phyloP scores from a whole-genome alignment of 2,797 vertebrate genomes.

The Smutsia gigantea region DNA sequence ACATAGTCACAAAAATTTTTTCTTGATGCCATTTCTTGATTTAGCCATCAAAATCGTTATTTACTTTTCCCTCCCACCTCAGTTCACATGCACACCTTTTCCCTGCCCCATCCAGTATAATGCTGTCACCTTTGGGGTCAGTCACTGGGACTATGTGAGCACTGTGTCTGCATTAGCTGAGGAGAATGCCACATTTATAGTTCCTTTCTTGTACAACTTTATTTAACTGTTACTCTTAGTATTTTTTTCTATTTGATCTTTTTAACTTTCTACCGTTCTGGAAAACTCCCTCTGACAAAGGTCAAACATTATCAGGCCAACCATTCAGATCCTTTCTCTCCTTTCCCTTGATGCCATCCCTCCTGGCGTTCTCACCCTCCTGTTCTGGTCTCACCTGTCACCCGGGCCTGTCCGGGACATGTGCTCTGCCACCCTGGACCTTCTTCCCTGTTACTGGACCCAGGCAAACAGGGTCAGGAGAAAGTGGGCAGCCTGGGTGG shows the following conservation, averaged over 20 bases:
- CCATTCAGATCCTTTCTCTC: background rate
- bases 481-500: background rate
- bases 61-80: background rate
- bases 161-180: background rate
- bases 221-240: background rate
- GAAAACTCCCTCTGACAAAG: background rate
- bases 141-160: background rate
- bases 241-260: background rate
- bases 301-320: background rate
- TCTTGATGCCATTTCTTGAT: background rate
- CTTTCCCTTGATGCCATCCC: background rate
- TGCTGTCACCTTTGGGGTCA: background rate
- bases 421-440: fast-evolving
- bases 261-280: background rate
- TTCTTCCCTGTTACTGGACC: no score
- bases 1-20: background rate
- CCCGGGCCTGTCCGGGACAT: background rate
- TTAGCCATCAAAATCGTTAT: background rate
- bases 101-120: background rate
- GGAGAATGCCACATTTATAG: background rate
- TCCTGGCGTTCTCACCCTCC: background rate
- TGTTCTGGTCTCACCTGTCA: background rate
- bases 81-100: background rate
- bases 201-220: background rate
- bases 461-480: background rate